These are phyloP conservation scores for Timema cristinae DNA, from an alignment of 2,888 invertebrate genomes.

Conservation along the genomic window DNA sequence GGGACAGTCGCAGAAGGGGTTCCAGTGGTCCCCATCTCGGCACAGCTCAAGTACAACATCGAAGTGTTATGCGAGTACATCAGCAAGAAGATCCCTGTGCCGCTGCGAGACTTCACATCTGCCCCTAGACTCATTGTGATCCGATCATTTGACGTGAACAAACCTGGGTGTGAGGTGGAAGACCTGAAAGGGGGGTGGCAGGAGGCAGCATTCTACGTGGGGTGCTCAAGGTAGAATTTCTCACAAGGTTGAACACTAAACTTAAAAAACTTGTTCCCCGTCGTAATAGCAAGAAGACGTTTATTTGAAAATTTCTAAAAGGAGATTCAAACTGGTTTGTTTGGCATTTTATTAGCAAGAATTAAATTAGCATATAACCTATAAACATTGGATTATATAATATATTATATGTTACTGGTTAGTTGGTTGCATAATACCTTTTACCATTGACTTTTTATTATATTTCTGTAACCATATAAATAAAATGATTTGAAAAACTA, in stretches of 20 bases:
- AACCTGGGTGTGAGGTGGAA: slow-evolving; percentile 98
- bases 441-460: no score
- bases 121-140: slow-evolving; percentile 94
- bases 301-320: no score
- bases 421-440: no score
- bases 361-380: no score
- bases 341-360: no score
- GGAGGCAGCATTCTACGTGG: slow-evolving; percentile 97
- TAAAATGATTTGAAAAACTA: no score
- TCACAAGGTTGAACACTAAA: background rate
- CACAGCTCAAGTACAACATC: slow-evolving; percentile 98
- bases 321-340: no score
- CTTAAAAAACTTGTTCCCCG: background rate
- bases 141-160: slow-evolving; percentile 98
- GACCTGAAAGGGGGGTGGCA: slow-evolving; percentile 98
- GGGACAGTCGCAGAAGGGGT: slow-evolving; percentile 98
- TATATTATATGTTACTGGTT: no score
- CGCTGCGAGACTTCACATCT: slow-evolving; percentile 90
- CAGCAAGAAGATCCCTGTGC: slow-evolving; percentile 96
- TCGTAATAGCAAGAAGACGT: no score
- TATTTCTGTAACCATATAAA: no score
- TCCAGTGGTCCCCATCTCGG: slow-evolving; percentile 98
- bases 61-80: slow-evolving; percentile 99
- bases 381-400: no score
- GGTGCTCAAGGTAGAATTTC: slow-evolving; percentile 65